Evolutionary conservation across 2,888 invertebrate genomes (phyloP), one percentile per base, ranked within the genome.

Genomic region (Tubulanus polymorphus): DNA sequence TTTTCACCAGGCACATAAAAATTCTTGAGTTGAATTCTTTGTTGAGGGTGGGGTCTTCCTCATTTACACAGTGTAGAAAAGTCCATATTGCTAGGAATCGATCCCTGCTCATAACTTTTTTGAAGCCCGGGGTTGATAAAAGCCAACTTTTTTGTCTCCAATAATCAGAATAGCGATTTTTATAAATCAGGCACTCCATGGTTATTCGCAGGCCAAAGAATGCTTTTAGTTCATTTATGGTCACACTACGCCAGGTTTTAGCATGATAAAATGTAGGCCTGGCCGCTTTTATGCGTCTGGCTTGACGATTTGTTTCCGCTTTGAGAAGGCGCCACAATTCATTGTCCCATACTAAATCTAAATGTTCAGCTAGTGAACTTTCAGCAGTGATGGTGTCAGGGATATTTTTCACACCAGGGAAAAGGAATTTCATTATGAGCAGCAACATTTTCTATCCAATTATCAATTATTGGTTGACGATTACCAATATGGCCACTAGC

Each of bases 1-100:
- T n/a, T n/a, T n/a, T n/a, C n/a, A n/a, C n/a, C n/a, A n/a, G n/a
- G n/a, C n/a, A n/a, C n/a, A n/a, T n/a, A n/a, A n/a, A n/a, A n/a
- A n/a, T n/a, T n/a, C n/a, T 57, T 29, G 49, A 35, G 28, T 57
- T 56, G 37, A 57, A 46, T 27, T n/a, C 29, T 51, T 58, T 58
- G 30, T 57, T 45, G 8, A 57, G 5, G 18, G 48, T 15, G 12
- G 56, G 56, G 37, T 57, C 51, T 26, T 41, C 45, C 30, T 57
- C 57, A 45, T 57, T 37, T 23, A 57, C 57, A 58, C 51, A 53
- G 46, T 57, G 57, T n/a, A 57, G 37, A 8, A 53, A 41, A 26
- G 56, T 37, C 57, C 57, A 57, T n/a, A 57, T 57, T 18, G 57
- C 57, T 2, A 57, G 46, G 41, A 57, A 57, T 20, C 57, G 8